Conservation (phyloP, 2,888 invertebrate genomes). For the Fragum fragum region DNA sequence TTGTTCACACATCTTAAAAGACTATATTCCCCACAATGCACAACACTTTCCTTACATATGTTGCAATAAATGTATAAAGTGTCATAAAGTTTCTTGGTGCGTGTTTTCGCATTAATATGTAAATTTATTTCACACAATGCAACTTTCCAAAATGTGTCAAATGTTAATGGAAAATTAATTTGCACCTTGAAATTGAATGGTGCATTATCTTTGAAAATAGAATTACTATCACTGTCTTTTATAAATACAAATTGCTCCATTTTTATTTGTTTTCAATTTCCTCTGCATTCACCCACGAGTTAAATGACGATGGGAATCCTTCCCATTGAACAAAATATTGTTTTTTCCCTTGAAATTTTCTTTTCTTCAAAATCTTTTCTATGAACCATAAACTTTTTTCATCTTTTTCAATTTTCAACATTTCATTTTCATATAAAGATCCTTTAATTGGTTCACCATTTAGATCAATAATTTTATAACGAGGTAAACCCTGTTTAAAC, state of each 20-base stretch:
- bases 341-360: conserved; percentile 41
- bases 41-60: conserved; percentile 54
- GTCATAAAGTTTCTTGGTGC: conserved; percentile 8
- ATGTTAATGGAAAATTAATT: conserved; percentile 43
- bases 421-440: conserved; percentile 40
- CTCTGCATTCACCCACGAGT: conserved; percentile 41
- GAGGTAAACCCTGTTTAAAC: conserved; percentile 46
- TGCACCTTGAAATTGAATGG: conserved; percentile 51
- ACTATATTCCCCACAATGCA: conserved; percentile 34
- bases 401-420: conserved; percentile 37
- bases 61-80: conserved; percentile 44
- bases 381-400: conserved; percentile 57
- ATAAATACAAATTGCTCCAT: conserved; percentile 51
- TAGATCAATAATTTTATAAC: conserved; percentile 47
- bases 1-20: conserved; percentile 43
- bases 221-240: conserved; percentile 41
- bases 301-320: conserved; percentile 42
- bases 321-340: conserved; percentile 50
- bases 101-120: conserved; percentile 23
- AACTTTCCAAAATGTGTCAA: conserved; percentile 57
- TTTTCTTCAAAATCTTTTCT: conserved; percentile 47
- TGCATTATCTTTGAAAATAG: conserved; percentile 46
- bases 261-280: conserved; percentile 44
- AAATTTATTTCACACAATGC: conserved; percentile 47
- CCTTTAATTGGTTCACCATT: conserved; percentile 41